A percentile compares a stretch with the other conserved stretches of the same genome.
These are phyloP conservation scores for Mylabris sibirica DNA, from an alignment of 2,888 invertebrate genomes.

Conservation along the genomic window DNA sequence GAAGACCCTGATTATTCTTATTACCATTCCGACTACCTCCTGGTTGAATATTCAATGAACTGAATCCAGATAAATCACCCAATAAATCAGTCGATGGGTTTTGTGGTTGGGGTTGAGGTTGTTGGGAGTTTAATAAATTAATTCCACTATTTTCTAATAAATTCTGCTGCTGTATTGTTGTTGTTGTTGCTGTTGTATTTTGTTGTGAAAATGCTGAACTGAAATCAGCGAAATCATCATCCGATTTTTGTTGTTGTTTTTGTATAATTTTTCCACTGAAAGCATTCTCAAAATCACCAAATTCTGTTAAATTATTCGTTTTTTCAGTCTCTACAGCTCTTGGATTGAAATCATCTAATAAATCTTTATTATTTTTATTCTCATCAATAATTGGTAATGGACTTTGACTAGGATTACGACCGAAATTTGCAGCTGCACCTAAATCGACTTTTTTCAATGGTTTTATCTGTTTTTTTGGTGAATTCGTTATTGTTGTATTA, in stretches of 20 bases:
- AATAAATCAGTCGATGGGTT: constrained; percentile 49
- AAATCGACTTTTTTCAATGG: constrained; percentile 68
- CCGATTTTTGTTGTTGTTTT: constrained; percentile 43
- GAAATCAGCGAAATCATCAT: constrained; percentile 84
- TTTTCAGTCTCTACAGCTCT: constrained; percentile 57
- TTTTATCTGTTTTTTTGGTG: constrained; percentile 58
- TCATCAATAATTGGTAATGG: constrained; percentile 54
- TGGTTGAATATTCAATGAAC: constrained; percentile 47
- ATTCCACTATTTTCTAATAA: neutral
- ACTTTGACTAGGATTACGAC: constrained; percentile 61
- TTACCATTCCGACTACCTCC: constrained; percentile 27
- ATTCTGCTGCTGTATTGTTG: constrained; percentile 11
- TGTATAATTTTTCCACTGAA: constrained; percentile 60
- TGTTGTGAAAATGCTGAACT: constrained; percentile 69
- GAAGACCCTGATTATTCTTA: constrained; percentile 30
- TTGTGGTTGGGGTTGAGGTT: constrained; percentile 22
- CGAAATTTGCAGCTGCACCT: constrained; percentile 75
- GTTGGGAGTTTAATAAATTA: neutral
- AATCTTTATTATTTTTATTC: constrained; percentile 49
- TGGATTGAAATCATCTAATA: constrained; percentile 72
- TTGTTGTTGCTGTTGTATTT: constrained; percentile 15
- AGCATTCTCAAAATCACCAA: constrained; percentile 81
- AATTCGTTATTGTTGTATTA: constrained; percentile 56
- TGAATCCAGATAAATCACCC: constrained; percentile 53
- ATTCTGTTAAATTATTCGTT: constrained; percentile 63